Base-by-base conservation (phyloP, 2,113 vertebrate genomes). In the Emydocephalus ijimae region DNA sequence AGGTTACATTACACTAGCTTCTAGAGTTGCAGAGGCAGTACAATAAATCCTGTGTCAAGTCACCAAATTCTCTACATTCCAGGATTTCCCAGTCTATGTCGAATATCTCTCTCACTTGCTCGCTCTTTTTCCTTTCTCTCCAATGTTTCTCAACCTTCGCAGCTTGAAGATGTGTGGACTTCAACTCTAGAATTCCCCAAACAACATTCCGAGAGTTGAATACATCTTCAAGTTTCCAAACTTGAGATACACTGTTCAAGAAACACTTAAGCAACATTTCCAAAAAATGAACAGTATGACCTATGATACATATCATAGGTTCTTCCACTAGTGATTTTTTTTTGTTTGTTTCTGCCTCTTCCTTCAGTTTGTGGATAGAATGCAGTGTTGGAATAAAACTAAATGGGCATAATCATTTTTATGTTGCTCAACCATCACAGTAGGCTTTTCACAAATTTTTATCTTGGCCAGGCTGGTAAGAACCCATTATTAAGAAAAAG, bases 1-100 rank as follows among this genome's bases (percentile, higher is more conserved):
- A 94, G 95, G 95, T 96, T 96, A 94, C 95, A 95, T 96, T 95
- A 50, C 90, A 93, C 55, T 91, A 94, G 89, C 92, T 95, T 87
- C 56, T 26, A 90, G 91, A 92, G 92, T 89, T 90, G 93, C 96
- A 96, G 95, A 94, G 95, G 59, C 93, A 93, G 93, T 90, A 95
- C 95, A 94, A 97, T 96, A 95, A 97, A 97, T 94, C 96, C 96
- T 96, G 61, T 97, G 97, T 98, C 97, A 97, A 98, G 98, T 98
- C 98, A 98, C 98, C 96, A 97, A 97, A 99, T 99, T 99, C 98
- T 95, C 95, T 29, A 48, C 97, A 98, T 99, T 98, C 98, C 97
- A 96, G 91, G 89, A 97, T 95, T 97, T 97, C 96, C 96, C 96
- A 96, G 98, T 97, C 96, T 97, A 97, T 97, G 96, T 97, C 97